Base-by-base conservation (phyloP, 2,113 vertebrate species). In the Coracopsis vasa region DNA sequence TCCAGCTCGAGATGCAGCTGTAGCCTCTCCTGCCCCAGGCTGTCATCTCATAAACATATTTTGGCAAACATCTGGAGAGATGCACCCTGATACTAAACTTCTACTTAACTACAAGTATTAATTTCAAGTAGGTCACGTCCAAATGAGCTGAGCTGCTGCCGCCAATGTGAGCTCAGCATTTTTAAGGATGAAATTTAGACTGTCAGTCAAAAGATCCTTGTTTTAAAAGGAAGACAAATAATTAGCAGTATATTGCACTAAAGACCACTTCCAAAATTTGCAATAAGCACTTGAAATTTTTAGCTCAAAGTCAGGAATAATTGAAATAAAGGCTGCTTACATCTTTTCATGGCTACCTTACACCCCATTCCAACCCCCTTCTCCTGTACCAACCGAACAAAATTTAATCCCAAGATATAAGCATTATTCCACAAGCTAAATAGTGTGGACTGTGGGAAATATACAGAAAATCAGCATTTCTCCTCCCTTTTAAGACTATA, bases 31-130 rank as follows among this genome's bases (percentile, higher is more conserved):
- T 92, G 87, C 90, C 81, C 69, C 14, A 16, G 84, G 87, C 54
- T 92, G 65, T 3, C 70, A 31, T 39, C 62, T 65, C 70, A 50
- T 29, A 62, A 71, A 48, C 35, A 18, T 16, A 35, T 56, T 54
- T 39, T 81, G 80, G 45, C 45, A 80, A 80, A 86, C 87, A 89
- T 84, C 84, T 93, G 88, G 88, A 69, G 56, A 73, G 45, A 81
- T 45, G 42, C 51, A 14, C 69, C 45, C 69, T 33, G 80, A 84
- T 81, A 60, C 19, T 45, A n/a, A 78, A 81, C 67, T 48, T 66
- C 15, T 73, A 31, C 42, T 75, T 80, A 35, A 45, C 31, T 48
- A 37, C 50, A 61, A 28, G 28, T 23, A 67, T 47, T 87, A 17
- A 78, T 79, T 89, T 87, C 87, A 90, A 81, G 42, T 58, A 81